A percentile compares a stretch with the other conserved stretches of the same genome.
Evolutionary conservation across 2,797 vertebrate species (phyloP).

Genomic region (Danio kyathit): DNA sequence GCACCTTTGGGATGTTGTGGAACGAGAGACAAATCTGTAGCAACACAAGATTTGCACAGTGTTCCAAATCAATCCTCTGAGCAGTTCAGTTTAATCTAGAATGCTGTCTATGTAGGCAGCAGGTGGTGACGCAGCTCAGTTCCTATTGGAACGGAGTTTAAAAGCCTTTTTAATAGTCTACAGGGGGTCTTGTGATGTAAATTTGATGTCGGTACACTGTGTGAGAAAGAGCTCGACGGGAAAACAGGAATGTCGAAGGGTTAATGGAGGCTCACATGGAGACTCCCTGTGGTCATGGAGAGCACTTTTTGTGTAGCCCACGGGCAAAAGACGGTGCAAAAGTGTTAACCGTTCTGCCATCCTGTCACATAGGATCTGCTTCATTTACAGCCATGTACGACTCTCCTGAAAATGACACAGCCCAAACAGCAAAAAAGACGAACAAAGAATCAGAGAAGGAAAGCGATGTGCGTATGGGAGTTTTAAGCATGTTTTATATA

Average conservation of each 20-base stretch:
- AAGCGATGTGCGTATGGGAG: neutral
- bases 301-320: constrained; percentile 58
- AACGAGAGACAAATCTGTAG: too few species aligned
- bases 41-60: too few species aligned
- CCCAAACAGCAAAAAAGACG: constrained; percentile 58
- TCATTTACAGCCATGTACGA: constrained; percentile 66
- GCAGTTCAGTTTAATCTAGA: neutral
- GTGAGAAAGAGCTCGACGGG: neutral
- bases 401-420: constrained; percentile 61
- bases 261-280: constrained; percentile 61
- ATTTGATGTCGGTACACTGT: neutral
- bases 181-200: neutral
- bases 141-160: neutral
- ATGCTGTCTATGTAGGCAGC: neutral
- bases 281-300: constrained; percentile 64
- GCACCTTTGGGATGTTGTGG: too few species aligned
- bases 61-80: neutral
- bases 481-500: constrained; percentile 51
- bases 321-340: constrained; percentile 65
- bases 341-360: constrained; percentile 73
- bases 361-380: constrained; percentile 73
- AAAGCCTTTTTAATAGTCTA: constrained; percentile 2
- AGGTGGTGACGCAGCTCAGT: neutral
- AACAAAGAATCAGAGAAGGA: constrained; percentile 46
- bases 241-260: constrained; percentile 50